Evolutionary conservation across 2,113 vertebrate species (phyloP).

Genomic region (Cinclus cinclus): DNA sequence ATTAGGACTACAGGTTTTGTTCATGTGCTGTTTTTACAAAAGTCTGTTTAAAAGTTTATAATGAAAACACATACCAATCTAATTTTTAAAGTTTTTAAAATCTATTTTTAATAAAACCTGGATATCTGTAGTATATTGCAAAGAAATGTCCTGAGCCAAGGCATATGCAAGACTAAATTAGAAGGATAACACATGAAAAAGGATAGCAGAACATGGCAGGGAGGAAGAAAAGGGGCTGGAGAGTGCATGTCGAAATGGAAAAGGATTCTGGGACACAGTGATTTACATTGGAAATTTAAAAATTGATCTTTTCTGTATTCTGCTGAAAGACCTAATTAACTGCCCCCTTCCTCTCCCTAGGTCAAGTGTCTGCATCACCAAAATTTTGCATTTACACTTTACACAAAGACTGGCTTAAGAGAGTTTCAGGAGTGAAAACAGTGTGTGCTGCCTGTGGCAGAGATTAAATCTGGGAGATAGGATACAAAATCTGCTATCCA

Average conservation of each 20-base stretch:
- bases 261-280: not conserved
- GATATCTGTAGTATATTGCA: not conserved
- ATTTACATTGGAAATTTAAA: not conserved
- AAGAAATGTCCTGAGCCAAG: not conserved
- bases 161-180: not conserved
- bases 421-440: slow-evolving; percentile 2
- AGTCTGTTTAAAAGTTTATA: not conserved
- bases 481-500: slow-evolving; percentile 8
- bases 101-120: not conserved
- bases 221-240: not conserved
- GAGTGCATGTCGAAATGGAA: not conserved
- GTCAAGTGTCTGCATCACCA: not conserved
- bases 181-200: not conserved
- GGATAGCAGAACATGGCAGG: not conserved
- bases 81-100: not conserved
- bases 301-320: not conserved
- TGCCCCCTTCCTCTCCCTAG: not conserved
- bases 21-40: not conserved
- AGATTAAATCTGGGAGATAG: not conserved
- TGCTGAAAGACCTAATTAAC: not conserved
- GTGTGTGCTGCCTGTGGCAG: not conserved
- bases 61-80: not conserved
- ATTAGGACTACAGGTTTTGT: not conserved
- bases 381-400: not conserved
- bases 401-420: not conserved